Conservation (phyloP, 2,797 vertebrate species). For the Pipistrellus kuhlii region DNA sequence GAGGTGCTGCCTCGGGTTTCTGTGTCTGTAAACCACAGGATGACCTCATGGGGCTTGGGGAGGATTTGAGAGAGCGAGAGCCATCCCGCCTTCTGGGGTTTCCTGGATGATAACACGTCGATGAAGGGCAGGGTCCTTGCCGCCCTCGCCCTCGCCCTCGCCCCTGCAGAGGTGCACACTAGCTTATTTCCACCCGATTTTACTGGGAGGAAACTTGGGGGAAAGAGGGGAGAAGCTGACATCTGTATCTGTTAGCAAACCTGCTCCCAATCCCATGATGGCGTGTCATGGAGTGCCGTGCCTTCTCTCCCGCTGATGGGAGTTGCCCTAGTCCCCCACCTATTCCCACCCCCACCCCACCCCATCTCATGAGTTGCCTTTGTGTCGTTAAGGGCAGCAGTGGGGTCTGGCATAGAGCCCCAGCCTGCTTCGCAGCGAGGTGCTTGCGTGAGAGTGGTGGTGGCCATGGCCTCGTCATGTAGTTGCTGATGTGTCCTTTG, state of each 20-base stretch:
- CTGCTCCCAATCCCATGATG: too few species aligned
- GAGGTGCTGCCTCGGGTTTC: not conserved
- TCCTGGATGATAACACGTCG: not conserved
- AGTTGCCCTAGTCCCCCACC: not conserved
- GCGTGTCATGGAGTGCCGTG: too few species aligned
- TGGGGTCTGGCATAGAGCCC: not conserved
- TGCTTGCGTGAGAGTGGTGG: not conserved
- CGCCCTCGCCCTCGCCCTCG: not conserved
- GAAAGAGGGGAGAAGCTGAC: not conserved
- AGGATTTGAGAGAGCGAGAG: not conserved
- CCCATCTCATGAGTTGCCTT: not conserved
- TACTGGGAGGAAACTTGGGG: not conserved
- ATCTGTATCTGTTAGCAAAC: too few species aligned
- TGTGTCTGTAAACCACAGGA: not conserved
- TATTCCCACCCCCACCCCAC: too few species aligned
- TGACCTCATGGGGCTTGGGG: not conserved
- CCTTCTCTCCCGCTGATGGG: not conserved
- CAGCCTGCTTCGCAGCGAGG: not conserved
- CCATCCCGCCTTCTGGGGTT: too few species aligned
- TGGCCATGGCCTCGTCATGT: too few species aligned
- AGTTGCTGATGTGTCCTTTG: too few species aligned
- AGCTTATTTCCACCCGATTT: not conserved
- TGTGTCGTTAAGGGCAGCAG: not conserved
- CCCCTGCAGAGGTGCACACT: not conserved
- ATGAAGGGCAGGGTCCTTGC: not conserved